These are phyloP conservation scores for Drosophila parvula DNA, from an alignment of 1,140 invertebrate genomes.

Conservation along the genomic window DNA sequence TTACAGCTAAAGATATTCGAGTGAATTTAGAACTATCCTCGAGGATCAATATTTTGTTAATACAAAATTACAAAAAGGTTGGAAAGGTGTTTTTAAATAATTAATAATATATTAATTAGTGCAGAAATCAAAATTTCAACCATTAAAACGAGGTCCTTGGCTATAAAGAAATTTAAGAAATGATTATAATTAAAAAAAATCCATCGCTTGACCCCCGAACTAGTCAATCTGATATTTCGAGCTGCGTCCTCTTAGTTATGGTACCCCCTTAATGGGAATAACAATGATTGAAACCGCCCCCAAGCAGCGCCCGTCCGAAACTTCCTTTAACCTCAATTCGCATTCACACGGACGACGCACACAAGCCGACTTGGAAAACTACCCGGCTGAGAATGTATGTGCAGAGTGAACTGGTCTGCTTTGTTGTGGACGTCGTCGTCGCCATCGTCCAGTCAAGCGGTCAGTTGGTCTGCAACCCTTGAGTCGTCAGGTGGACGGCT, in stretches of 20 bases:
- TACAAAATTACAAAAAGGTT: background rate
- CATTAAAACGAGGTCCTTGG: no score
- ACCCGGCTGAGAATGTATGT: slow-evolving; percentile 55
- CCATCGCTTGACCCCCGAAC: no score
- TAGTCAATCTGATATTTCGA: background rate
- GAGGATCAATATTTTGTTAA: background rate
- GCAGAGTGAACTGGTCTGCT: slow-evolving; percentile 31
- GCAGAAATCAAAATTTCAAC: background rate
- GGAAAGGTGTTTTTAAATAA: no score
- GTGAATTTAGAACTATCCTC: no score
- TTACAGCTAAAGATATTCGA: background rate
- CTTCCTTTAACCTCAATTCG: slow-evolving; percentile 84
- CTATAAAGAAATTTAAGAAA: background rate
- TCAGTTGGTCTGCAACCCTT: slow-evolving; percentile 78
- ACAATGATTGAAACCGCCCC: slow-evolving; percentile 58
- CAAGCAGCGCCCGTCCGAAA: slow-evolving; percentile 44
- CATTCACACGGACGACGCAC: slow-evolving; percentile 46
- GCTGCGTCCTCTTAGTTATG: slow-evolving; percentile 1
- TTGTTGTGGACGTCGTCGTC: slow-evolving; percentile 63
- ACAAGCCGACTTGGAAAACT: slow-evolving; percentile 55
- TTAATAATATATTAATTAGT: background rate
- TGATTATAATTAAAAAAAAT: no score
- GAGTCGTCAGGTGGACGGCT: slow-evolving; percentile 52
- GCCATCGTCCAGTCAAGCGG: slow-evolving; percentile 62
- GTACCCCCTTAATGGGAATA: slow-evolving; percentile 25